Percentiles rank a stretch among this genome's conserved stretches.
These are phyloP conservation scores for Slavum lentiscoides DNA, from an alignment of 2,888 invertebrate species.

Conservation along the genomic window DNA sequence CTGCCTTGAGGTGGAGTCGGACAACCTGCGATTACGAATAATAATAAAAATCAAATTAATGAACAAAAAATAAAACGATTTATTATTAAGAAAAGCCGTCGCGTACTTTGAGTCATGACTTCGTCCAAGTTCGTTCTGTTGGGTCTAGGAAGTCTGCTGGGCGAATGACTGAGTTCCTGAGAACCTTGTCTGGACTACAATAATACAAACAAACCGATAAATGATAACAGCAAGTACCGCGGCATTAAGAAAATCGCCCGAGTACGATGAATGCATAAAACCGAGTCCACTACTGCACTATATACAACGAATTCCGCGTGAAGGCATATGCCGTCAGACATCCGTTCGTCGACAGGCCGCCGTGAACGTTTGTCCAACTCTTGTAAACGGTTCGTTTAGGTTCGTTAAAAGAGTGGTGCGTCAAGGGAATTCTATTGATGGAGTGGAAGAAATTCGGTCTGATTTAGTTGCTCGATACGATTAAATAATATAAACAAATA, in stretches of 20 bases:
- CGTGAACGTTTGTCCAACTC: too few species aligned
- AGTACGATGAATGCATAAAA: background rate
- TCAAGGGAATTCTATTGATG: too few species aligned
- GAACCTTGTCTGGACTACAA: constrained; percentile 57
- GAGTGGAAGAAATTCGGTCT: too few species aligned
- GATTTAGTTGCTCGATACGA: too few species aligned
- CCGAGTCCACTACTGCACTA: too few species aligned
- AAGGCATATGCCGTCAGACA: too few species aligned
- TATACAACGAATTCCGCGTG: too few species aligned
- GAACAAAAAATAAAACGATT: background rate
- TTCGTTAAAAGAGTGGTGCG: too few species aligned
- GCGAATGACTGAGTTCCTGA: constrained; percentile 57
- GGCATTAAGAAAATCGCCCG: background rate
- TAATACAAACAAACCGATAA: constrained; percentile 26
- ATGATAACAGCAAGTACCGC: background rate
- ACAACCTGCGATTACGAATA: constrained; percentile 61
- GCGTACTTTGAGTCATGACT: constrained; percentile 69
- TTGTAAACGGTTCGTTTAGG: too few species aligned
- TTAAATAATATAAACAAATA: too few species aligned
- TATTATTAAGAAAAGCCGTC: constrained; percentile 55
- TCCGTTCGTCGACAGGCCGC: too few species aligned
- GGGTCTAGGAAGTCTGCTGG: constrained; percentile 59
- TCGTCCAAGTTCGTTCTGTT: constrained; percentile 57
- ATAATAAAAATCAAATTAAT: background rate
- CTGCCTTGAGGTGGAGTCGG: constrained; percentile 79